Percentiles rank a stretch among this genome's conserved stretches.
Conservation (phyloP, 1,140 invertebrate species). For the Drosophila triauraria region DNA sequence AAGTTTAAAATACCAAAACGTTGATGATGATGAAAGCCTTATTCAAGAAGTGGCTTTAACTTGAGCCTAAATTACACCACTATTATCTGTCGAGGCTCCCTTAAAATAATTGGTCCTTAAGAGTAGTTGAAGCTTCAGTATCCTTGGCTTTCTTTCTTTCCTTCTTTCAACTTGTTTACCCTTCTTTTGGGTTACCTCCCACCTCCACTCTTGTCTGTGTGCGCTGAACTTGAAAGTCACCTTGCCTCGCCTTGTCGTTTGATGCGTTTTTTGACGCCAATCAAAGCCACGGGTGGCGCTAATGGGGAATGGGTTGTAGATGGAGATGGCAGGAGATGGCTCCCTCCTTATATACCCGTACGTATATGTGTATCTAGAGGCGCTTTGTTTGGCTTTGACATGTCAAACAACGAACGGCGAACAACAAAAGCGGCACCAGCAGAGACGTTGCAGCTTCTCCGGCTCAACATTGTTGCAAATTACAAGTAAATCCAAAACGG, state of each 20-base stretch:
- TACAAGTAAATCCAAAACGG: constrained; percentile 70
- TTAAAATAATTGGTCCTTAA: constrained; percentile 7
- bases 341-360: neutral
- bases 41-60: neutral
- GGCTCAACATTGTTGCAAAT: constrained; percentile 75
- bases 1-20: no score
- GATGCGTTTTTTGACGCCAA: constrained; percentile 81
- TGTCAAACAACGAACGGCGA: constrained; percentile 61
- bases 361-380: constrained; percentile 25
- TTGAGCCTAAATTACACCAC: neutral
- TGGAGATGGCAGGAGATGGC: neutral
- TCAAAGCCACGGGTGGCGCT: constrained; percentile 56
- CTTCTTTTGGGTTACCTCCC: neutral
- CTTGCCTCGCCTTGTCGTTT: constrained; percentile 48
- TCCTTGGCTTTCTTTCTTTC: no score
- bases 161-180: neutral
- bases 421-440: constrained; percentile 41
- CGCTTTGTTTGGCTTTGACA: constrained; percentile 72
- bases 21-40: no score
- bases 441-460: constrained; percentile 41
- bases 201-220: constrained; percentile 1
- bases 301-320: constrained; percentile 12
- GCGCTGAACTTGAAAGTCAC: constrained; percentile 74
- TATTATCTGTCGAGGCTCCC: neutral
- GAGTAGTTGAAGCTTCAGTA: neutral